A percentile compares a stretch with the other conserved stretches of the same genome.
These are phyloP conservation scores for Orussus abietinus DNA, from an alignment of 1,140 invertebrate species.

Conservation along the genomic window DNA sequence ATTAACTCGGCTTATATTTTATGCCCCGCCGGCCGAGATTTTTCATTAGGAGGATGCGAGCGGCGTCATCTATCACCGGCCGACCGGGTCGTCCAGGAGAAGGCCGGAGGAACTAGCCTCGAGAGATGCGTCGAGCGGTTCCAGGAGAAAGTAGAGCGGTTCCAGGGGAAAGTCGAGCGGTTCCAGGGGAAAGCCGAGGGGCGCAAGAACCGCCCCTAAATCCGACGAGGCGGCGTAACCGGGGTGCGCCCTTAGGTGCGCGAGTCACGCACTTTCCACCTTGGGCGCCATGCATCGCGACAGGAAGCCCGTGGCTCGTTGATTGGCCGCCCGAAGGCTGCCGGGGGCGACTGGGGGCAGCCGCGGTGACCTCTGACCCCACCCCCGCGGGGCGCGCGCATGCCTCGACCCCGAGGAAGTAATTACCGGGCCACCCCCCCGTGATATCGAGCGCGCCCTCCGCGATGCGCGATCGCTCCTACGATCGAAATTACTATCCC, in stretches of 20 bases:
- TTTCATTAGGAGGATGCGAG: constrained; percentile 36
- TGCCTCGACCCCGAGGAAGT: constrained; percentile 45
- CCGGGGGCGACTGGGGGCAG: constrained; percentile 33
- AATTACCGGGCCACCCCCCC: constrained; percentile 45
- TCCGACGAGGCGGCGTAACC: too few relatives aligned
- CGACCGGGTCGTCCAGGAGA: too few relatives aligned
- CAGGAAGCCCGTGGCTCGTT: constrained; percentile 34
- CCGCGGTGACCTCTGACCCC: constrained; percentile 47
- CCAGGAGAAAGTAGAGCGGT: too few relatives aligned
- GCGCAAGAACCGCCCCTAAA: too few relatives aligned
- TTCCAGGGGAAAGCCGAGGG: too few relatives aligned
- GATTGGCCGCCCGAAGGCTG: constrained; percentile 42
- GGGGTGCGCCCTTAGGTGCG: constrained; percentile 23
- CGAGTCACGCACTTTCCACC: too few relatives aligned
- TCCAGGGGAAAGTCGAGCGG: too few relatives aligned
- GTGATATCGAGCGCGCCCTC: constrained; percentile 39
- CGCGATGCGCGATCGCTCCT: constrained; percentile 28
- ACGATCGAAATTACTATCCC: constrained; percentile 5
- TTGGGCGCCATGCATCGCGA: constrained; percentile 18
- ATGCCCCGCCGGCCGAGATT: constrained; percentile 24
- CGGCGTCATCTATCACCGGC: constrained; percentile 26
- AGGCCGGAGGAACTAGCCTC: too few relatives aligned
- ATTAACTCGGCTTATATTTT: constrained; percentile 41
- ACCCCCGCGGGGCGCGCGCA: constrained; percentile 45
- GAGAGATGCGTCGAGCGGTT: too few relatives aligned